Evolutionary conservation across 2,113 vertebrate genomes (phyloP).

Genomic region (Piprites chloris): DNA sequence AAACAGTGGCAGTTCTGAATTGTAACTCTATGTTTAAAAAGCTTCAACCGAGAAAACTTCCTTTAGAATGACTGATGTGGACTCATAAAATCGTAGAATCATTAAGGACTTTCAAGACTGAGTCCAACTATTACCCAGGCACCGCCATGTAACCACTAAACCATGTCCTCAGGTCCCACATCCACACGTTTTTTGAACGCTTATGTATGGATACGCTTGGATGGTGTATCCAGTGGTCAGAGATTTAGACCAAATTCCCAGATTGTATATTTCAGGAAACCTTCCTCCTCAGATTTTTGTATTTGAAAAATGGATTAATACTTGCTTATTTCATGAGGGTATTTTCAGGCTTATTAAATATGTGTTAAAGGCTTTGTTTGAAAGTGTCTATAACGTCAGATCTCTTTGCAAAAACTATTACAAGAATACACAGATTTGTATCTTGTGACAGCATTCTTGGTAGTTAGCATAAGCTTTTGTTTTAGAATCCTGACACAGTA

Average conservation of each 20-base stretch:
- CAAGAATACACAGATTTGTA: not conserved
- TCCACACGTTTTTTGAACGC: not conserved
- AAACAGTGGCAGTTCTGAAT: not conserved
- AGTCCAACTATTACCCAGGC: not conserved
- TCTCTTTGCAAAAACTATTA: not conserved
- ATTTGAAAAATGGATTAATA: not conserved
- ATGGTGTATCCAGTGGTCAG: not conserved
- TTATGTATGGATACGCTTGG: not conserved
- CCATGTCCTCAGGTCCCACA: not conserved
- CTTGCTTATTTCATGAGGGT: not conserved
- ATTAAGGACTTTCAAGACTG: not conserved
- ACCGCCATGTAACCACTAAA: not conserved
- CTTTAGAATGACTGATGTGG: not conserved
- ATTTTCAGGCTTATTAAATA: not conserved
- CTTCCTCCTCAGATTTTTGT: not conserved
- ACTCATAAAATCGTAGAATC: not conserved
- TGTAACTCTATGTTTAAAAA: not conserved
- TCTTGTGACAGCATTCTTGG: not conserved
- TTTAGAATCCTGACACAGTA: not conserved
- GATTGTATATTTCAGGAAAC: not conserved
- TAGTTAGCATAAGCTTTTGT: not conserved
- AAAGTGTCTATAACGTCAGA: not conserved
- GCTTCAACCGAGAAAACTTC: not conserved
- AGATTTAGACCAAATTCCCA: not conserved
- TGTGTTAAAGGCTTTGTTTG: not conserved